Percentiles rank a stretch among this genome's conserved stretches.
These are phyloP conservation scores for Empidonax traillii DNA, from an alignment of 2,113 vertebrate species.

Conservation along the genomic window DNA sequence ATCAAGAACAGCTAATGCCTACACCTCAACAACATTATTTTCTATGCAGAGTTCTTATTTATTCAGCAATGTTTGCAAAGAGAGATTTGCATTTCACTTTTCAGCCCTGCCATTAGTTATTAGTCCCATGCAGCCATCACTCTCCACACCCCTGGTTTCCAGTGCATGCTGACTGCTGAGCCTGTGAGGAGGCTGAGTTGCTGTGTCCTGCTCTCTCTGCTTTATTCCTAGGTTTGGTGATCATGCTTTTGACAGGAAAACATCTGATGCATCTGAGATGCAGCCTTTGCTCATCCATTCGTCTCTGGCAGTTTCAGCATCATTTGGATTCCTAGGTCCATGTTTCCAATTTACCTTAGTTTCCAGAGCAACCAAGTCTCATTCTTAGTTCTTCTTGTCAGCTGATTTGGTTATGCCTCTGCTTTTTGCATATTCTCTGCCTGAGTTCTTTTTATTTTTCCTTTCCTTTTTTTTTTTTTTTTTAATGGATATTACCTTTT, in stretches of 20 bases:
- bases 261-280: neutral
- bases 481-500: neutral
- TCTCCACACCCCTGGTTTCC: neutral
- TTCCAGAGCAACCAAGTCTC: conserved; percentile 17
- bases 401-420: neutral
- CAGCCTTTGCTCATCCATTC: neutral
- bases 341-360: neutral
- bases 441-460: neutral
- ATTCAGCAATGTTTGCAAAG: neutral
- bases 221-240: neutral
- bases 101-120: neutral
- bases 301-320: neutral
- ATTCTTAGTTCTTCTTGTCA: neutral
- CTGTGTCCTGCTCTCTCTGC: neutral
- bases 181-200: neutral
- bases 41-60: neutral
- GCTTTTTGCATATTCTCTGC: neutral
- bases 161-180: rapidly evolving
- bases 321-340: neutral
- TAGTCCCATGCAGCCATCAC: neutral
- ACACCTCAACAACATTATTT: neutral
- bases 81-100: neutral
- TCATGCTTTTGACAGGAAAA: neutral
- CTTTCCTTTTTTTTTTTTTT: neutral
- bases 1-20: neutral